Conservation (phyloP, 2,888 invertebrate genomes). For the Crepidodera aurea region DNA sequence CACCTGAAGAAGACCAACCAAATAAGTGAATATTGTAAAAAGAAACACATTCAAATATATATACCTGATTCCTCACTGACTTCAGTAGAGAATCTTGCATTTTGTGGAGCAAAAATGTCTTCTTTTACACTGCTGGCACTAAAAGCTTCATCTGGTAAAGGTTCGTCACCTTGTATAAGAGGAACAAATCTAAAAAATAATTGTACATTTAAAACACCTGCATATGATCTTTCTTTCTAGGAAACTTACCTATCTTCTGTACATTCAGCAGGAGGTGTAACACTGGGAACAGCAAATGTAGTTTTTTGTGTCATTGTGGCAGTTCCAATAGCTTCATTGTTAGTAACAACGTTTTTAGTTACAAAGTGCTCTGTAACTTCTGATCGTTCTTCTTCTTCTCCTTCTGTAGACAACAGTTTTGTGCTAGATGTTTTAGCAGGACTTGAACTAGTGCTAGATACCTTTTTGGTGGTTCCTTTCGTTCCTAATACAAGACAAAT, state of each 20-base stretch:
- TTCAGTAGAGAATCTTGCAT: slow-evolving; percentile 61
- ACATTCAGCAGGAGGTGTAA: slow-evolving; percentile 64
- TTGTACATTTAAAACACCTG: no score
- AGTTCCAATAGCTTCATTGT: background rate
- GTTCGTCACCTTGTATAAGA: slow-evolving; percentile 63
- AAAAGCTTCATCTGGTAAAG: slow-evolving; percentile 66
- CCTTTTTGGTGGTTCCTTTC: background rate
- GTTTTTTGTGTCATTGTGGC: slow-evolving; percentile 22
- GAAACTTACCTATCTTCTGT: slow-evolving; percentile 56
- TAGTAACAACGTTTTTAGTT: background rate
- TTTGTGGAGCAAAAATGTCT: slow-evolving; percentile 64
- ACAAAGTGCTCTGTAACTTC: slow-evolving; percentile 6
- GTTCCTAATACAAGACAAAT: no score
- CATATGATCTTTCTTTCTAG: background rate
- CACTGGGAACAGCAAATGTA: slow-evolving; percentile 46
- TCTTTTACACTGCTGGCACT: slow-evolving; percentile 67
- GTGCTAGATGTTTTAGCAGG: background rate
- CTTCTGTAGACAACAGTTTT: background rate
- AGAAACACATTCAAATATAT: no score
- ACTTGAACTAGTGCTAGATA: background rate
- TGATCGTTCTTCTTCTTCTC: background rate
- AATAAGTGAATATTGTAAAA: no score
- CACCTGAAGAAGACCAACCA: slow-evolving; percentile 56
- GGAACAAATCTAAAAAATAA: slow-evolving; percentile 57
- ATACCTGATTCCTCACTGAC: slow-evolving; percentile 43